Evolutionary conservation across 2,797 vertebrate species (phyloP).

Genomic region (Nasua narica): DNA sequence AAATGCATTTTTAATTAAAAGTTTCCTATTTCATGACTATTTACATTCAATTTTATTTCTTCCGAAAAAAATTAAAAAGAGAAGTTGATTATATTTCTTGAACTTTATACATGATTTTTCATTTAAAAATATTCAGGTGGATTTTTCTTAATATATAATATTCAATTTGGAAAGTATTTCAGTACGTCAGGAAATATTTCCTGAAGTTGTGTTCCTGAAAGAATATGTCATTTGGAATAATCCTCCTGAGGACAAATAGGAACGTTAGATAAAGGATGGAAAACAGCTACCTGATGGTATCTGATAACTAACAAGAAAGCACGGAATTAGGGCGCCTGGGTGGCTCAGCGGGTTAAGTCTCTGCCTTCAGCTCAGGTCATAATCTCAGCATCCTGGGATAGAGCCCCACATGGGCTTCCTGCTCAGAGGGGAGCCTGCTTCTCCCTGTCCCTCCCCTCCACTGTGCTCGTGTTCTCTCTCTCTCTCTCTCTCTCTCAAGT

Average conservation of each 20-base stretch:
- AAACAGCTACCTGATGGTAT: background rate
- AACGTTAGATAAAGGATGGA: background rate
- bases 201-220: background rate
- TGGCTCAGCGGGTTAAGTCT: too few relatives aligned
- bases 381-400: too few relatives aligned
- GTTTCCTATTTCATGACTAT: background rate
- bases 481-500: too few relatives aligned
- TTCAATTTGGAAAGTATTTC: background rate
- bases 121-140: background rate
- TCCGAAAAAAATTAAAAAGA: background rate
- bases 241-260: background rate
- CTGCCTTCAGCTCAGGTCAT: too few relatives aligned
- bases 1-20: background rate
- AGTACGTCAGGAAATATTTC: background rate
- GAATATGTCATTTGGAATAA: background rate
- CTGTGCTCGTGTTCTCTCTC: too few relatives aligned
- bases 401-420: too few relatives aligned
- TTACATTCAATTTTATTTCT: background rate
- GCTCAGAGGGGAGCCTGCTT: too few relatives aligned
- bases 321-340: background rate
- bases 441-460: too few relatives aligned
- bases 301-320: background rate
- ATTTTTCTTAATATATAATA: background rate
- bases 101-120: background rate
- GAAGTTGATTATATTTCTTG: background rate